Conservation (phyloP, 2,113 vertebrate genomes). For the Chionomys nivalis region DNA sequence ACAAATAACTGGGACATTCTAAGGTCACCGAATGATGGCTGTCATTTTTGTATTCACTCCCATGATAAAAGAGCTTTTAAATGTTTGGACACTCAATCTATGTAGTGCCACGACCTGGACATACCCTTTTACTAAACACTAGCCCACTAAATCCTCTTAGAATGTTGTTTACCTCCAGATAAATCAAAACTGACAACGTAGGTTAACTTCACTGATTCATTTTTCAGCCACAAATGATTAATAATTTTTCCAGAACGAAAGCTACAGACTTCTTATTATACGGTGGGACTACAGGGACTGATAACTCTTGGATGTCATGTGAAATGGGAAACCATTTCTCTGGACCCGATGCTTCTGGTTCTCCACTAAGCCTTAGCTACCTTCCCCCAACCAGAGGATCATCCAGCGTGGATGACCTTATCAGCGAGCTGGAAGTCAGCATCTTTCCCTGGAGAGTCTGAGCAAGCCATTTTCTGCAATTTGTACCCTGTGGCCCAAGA, state of each 20-base stretch:
- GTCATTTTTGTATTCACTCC: constrained; percentile 87
- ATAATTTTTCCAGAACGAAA: constrained; percentile 87
- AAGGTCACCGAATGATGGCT: constrained; percentile 88
- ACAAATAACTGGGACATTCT: constrained; percentile 86
- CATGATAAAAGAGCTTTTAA: constrained; percentile 88
- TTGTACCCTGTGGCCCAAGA: constrained; percentile 55
- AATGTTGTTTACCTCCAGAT: constrained; percentile 90
- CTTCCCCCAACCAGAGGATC: constrained; percentile 69
- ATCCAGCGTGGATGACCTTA: constrained; percentile 77
- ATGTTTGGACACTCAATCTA: constrained; percentile 89
- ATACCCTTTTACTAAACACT: constrained; percentile 88
- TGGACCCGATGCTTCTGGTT: constrained; percentile 78
- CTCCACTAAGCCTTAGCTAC: constrained; percentile 64
- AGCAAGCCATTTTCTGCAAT: constrained; percentile 63
- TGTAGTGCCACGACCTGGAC: constrained; percentile 86
- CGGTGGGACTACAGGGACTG: constrained; percentile 80
- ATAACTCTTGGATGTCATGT: constrained; percentile 84
- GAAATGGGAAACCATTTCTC: constrained; percentile 85
- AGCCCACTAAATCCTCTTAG: constrained; percentile 88
- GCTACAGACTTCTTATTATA: constrained; percentile 85
- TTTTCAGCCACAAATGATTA: constrained; percentile 88
- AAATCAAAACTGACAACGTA: constrained; percentile 89
- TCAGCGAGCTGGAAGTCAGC: constrained; percentile 74
- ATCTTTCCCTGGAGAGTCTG: constrained; percentile 68
- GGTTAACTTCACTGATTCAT: constrained; percentile 89